Conservation (phyloP, 2,113 vertebrate species). For the Labeo catla region DNA sequence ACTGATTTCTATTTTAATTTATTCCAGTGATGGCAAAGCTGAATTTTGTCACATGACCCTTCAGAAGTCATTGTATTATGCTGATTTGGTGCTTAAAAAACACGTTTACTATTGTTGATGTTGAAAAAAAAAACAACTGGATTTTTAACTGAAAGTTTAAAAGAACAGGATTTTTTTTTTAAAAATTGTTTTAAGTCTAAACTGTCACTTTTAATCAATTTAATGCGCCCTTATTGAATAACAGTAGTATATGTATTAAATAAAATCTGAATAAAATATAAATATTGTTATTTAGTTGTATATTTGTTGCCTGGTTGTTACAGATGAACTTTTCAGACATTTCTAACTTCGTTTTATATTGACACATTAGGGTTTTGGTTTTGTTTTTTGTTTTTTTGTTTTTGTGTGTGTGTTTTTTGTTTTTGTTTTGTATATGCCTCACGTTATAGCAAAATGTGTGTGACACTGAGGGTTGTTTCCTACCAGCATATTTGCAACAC, state of each 20-base stretch:
- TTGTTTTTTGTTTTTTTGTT: too few relatives aligned
- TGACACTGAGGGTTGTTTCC: neutral
- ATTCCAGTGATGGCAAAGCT: too few relatives aligned
- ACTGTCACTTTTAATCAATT: neutral
- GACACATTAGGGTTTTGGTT: neutral
- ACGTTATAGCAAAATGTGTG: neutral
- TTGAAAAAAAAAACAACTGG: neutral
- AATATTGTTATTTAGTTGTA: neutral
- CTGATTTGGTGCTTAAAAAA: neutral
- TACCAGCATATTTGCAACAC: neutral
- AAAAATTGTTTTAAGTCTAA: neutral
- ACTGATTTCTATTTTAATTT: too few relatives aligned
- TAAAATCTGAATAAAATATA: neutral
- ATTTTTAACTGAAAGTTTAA: neutral
- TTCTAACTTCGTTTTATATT: neutral
- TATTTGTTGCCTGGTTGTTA: neutral
- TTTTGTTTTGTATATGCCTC: neutral
- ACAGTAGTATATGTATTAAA: neutral
- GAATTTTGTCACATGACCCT: neutral
- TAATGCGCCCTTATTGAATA: neutral
- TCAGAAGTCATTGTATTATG: neutral
- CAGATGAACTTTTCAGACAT: neutral
- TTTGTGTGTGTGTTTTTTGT: too few relatives aligned
- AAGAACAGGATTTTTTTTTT: too few relatives aligned
- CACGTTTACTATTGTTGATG: neutral